phyloP scores from a whole-genome alignment of 2,888 invertebrate genomes.

The Polia nebulosa region DNA sequence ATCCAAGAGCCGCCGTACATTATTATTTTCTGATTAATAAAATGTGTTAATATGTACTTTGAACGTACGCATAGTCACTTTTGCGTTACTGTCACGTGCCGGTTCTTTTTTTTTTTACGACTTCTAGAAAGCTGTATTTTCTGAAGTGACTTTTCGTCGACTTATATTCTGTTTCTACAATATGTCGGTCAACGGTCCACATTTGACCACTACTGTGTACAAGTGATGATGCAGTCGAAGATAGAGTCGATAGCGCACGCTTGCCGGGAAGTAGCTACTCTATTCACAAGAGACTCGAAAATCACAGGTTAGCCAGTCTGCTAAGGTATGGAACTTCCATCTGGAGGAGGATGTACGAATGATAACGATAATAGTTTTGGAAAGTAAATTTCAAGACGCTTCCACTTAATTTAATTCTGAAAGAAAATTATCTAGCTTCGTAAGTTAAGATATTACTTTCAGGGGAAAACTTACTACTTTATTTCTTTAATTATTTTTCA shows the following conservation, averaged over 20 bases:
- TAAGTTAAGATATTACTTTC: conserved; percentile 22
- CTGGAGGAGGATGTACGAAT: too few relatives aligned
- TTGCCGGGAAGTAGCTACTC: neutral
- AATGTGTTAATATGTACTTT: too few relatives aligned
- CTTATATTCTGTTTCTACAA: neutral
- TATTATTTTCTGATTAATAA: too few relatives aligned
- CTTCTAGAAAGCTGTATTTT: too few relatives aligned
- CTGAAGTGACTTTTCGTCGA: too few relatives aligned
- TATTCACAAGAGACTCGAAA: neutral
- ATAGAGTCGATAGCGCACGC: conserved; percentile 2
- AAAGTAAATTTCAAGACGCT: neutral
- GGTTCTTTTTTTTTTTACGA: too few relatives aligned
- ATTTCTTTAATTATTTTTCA: conserved; percentile 48
- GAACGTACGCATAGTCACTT: too few relatives aligned
- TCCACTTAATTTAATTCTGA: neutral
- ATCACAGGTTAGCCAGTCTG: neutral
- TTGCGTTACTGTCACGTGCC: too few relatives aligned
- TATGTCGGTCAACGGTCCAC: neutral
- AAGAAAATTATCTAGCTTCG: conserved; percentile 11
- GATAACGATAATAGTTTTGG: too few relatives aligned
- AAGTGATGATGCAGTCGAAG: too few relatives aligned
- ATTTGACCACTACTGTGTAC: neutral
- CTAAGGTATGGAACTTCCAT: neutral
- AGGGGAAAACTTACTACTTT: conserved; percentile 32
- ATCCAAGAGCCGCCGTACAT: too few relatives aligned